Base-by-base conservation (phyloP, 2,888 invertebrate species). In the Lithophane semibrunnea region DNA sequence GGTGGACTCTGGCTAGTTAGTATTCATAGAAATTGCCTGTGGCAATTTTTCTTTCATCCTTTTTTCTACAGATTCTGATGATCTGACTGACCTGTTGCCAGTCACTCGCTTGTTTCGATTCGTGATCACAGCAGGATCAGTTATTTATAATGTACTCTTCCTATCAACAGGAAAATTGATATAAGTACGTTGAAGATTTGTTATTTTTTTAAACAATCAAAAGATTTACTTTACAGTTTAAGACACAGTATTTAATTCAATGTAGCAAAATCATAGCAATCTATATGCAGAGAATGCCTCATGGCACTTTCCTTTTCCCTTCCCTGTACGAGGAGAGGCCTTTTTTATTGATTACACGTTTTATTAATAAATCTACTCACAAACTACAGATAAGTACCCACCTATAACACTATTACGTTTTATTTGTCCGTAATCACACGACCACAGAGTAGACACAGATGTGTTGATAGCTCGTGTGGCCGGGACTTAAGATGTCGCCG, bases 401-500 rank as follows among this genome's bases (percentile, higher is more conserved):
- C 29, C n/a, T 47, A 18, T 66, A 70, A 63, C 56, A 52, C n/a
- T 56, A 84, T 71, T 68, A 71, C n/a, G 29, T 66, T 66, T 66
- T 64, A 87, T 85, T 79, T 68, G 85, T 65, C 60, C 24, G 52
- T 73, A 77, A 70, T 74, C 66, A 79, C 49, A 67, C 10, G 58
- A 58, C 10, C 73, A 76, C 37, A 75, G 77, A 16, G 65, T 67
- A 77, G 61, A 56, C 72, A 60, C 82, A 79, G 75, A 68, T 73
- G 73, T 65, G 42, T 37, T 3, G 61, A 58, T 73, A 54, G 18
- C 72, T 77, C 65, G 71, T 72, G 73, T 52, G 49, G 65, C 60
- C 16, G n/a, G 58, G 77, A 80, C 76, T 74, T 83, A 65, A 76
- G 80, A 58, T 73, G 83, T 86, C 82, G 72, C 87, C 72, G 71